These are phyloP conservation scores for Megaptera novaeangliae DNA, from an alignment of 2,113 vertebrate species.

Conservation along the genomic window DNA sequence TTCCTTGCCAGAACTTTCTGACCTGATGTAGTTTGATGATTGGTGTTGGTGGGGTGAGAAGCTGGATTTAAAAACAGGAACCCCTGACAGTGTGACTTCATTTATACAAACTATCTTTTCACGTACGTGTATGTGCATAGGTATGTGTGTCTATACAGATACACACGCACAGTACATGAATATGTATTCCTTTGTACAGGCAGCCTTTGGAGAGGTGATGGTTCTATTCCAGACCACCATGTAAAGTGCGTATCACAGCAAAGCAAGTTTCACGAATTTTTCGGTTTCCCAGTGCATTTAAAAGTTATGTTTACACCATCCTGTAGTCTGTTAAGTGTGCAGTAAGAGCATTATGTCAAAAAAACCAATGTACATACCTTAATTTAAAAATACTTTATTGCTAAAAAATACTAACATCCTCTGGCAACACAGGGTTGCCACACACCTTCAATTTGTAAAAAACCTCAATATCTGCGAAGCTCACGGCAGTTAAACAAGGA, in stretches of 20 bases:
- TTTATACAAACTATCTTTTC: not conserved
- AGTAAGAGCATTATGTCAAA: not conserved
- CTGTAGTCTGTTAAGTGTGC: not conserved
- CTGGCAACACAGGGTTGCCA: not conserved
- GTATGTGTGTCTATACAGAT: rapidly evolving
- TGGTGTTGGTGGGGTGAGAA: rapidly evolving
- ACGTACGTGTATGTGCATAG: rapidly evolving
- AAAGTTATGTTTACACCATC: not conserved
- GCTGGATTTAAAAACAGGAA: not conserved
- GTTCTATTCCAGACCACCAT: not conserved
- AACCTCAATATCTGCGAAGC: too few species aligned
- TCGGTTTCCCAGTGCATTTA: not conserved
- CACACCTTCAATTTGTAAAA: not conserved
- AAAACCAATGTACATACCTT: not conserved
- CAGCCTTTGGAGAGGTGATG: not conserved
- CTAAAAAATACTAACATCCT: not conserved
- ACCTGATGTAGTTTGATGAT: rapidly evolving
- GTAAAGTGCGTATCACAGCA: not conserved
- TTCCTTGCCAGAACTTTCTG: not conserved
- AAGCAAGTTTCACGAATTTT: not conserved
- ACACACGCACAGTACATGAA: rapidly evolving
- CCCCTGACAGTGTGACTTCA: not conserved
- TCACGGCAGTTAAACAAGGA: not conserved
- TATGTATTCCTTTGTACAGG: rapidly evolving
- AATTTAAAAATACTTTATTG: not conserved